Evolutionary conservation across 2,888 invertebrate genomes (phyloP).

Genomic region (Coremacera marginata): DNA sequence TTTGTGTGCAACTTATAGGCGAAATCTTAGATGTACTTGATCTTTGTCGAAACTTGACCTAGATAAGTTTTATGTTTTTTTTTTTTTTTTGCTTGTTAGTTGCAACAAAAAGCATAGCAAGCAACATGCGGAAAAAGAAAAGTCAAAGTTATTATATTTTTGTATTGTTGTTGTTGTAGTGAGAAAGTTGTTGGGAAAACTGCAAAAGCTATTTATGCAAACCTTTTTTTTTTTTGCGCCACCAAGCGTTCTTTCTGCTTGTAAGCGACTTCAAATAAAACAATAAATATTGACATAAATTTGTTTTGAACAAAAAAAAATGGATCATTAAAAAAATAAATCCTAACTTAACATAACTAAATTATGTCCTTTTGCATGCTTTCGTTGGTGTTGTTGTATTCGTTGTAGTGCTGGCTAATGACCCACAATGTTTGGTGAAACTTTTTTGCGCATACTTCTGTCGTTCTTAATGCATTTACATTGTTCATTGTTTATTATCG

Average conservation of each 20-base stretch:
- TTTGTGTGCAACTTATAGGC: slow-evolving; percentile 14
- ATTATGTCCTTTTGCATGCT: neutral
- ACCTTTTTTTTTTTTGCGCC: neutral
- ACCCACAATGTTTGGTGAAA: slow-evolving; percentile 16
- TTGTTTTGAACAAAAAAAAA: neutral
- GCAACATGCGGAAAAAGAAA: slow-evolving; percentile 13
- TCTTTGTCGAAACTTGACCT: slow-evolving; percentile 64
- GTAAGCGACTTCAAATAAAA: no score
- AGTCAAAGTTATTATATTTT: slow-evolving; percentile 27
- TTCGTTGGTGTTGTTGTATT: neutral
- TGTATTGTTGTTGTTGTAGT: slow-evolving; percentile 33
- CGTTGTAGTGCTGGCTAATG: slow-evolving; percentile 9
- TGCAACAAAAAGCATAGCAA: neutral
- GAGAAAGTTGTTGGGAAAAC: slow-evolving; percentile 55
- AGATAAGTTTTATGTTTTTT: neutral
- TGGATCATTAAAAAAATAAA: neutral
- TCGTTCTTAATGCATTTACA: slow-evolving; percentile 43
- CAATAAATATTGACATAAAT: no score
- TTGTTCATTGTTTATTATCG: slow-evolving; percentile 25
- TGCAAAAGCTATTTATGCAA: slow-evolving; percentile 43
- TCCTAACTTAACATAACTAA: neutral
- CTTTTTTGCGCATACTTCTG: slow-evolving; percentile 17
- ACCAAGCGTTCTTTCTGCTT: no score
- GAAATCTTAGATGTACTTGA: slow-evolving; percentile 64
- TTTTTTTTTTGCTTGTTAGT: neutral